These are phyloP conservation scores for Dryomyza anilis DNA, from an alignment of 2,888 invertebrate species.

Conservation along the genomic window DNA sequence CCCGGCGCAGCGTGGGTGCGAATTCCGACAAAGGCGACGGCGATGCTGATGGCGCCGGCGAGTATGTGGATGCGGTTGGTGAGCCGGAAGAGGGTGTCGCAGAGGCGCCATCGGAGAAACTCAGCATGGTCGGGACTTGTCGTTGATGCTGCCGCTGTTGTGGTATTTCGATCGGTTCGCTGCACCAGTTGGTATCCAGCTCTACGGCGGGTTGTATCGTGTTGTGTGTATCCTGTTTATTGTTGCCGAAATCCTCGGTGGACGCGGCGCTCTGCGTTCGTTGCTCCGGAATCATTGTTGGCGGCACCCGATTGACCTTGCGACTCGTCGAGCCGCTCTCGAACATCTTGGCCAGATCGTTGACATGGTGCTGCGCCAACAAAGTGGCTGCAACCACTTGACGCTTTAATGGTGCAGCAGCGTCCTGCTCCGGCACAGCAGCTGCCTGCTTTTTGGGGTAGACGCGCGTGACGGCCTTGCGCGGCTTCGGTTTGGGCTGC, in stretches of 20 bases:
- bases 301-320: constrained; percentile 52
- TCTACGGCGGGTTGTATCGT: neutral
- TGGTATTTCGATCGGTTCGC: constrained; percentile 37
- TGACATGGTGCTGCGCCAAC: constrained; percentile 46
- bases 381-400: neutral
- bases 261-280: constrained; percentile 42
- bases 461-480: constrained; percentile 54
- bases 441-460: constrained; percentile 46
- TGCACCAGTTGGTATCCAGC: constrained; percentile 36
- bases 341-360: constrained; percentile 58
- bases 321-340: constrained; percentile 46
- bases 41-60: constrained; percentile 21
- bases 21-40: constrained; percentile 42
- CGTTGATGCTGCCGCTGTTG: constrained; percentile 8
- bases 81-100: constrained; percentile 53
- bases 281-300: constrained; percentile 45
- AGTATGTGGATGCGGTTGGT: constrained; percentile 34
- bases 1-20: constrained; percentile 45
- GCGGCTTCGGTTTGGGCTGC: constrained; percentile 47
- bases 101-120: constrained; percentile 42
- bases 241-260: constrained; percentile 50
- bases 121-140: constrained; percentile 29
- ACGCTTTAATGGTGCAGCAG: constrained; percentile 1
- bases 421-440: neutral
- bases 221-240: constrained; percentile 43